A percentile compares a stretch with the other conserved stretches of the same genome.
phyloP scores from a whole-genome alignment of 2,888 invertebrate genomes.

The Meiosimyza decipiens region DNA sequence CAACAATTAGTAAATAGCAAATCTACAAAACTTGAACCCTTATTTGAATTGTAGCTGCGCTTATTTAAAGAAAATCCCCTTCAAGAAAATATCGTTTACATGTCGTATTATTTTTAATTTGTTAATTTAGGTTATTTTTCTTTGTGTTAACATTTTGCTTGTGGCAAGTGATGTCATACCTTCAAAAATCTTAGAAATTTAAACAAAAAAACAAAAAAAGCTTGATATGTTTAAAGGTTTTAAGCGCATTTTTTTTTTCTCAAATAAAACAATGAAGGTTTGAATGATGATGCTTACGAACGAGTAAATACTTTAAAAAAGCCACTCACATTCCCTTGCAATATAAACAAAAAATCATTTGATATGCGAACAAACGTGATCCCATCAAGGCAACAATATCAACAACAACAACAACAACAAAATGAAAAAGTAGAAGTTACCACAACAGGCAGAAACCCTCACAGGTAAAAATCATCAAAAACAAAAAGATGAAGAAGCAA shows the following conservation, averaged over 20 bases:
- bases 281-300: constrained; percentile 9
- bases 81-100: no score
- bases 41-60: no score
- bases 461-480: constrained; percentile 2
- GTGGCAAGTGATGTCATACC: constrained; percentile 4
- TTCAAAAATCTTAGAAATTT: neutral
- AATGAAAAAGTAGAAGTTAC: neutral
- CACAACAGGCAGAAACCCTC: neutral
- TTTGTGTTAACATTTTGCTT: neutral
- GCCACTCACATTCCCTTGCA: constrained; percentile 14
- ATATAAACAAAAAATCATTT: constrained; percentile 15
- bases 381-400: constrained; percentile 2
- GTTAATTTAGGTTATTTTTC: no score
- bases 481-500: neutral
- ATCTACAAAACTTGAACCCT: no score
- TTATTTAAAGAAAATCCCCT: no score
- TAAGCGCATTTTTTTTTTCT: neutral
- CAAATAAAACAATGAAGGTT: neutral
- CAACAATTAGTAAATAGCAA: no score
- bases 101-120: no score
- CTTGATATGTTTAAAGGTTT: neutral
- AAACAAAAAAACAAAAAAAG: neutral
- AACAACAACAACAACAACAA: neutral
- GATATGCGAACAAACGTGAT: constrained; percentile 17
- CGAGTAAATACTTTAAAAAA: neutral